A percentile compares a stretch with the other conserved stretches of the same genome.
Evolutionary conservation across 1,140 invertebrate species (phyloP).

Genomic region (Sarcophaga bullata): DNA sequence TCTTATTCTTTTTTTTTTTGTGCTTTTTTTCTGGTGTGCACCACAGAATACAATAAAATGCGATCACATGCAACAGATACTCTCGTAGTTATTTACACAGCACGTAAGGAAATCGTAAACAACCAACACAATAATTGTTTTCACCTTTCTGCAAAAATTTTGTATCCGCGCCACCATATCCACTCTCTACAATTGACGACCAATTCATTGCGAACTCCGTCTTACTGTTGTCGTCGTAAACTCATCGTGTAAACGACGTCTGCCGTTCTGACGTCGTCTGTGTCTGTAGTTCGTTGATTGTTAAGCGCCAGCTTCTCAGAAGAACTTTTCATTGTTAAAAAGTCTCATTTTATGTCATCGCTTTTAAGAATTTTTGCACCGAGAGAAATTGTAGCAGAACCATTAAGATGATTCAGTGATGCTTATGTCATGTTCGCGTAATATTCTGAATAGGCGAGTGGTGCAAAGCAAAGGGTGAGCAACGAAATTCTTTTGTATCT

Average conservation of each 20-base stretch:
- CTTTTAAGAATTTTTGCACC: too few species aligned
- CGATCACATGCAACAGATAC: constrained; percentile 6
- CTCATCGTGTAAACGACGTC: too few species aligned
- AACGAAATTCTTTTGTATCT: too few species aligned
- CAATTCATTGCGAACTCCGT: neutral
- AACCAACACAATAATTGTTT: constrained; percentile 35
- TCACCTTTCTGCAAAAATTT: constrained; percentile 9
- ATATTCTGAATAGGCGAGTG: too few species aligned
- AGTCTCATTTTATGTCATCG: too few species aligned
- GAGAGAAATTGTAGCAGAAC: too few species aligned
- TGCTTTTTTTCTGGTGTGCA: neutral
- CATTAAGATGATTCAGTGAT: too few species aligned
- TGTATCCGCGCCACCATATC: neutral
- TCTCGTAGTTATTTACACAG: neutral
- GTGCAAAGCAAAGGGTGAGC: too few species aligned
- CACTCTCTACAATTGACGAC: too few species aligned
- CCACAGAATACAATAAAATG: neutral
- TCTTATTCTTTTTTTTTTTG: neutral
- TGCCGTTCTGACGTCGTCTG: neutral
- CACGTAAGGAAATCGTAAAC: constrained; percentile 39
- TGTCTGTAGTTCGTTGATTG: neutral
- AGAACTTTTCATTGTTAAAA: constrained; percentile 8
- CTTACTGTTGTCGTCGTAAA: neutral
- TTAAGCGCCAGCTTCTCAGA: constrained; percentile 1
- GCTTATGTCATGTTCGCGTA: too few species aligned